phyloP scores from a whole-genome alignment of 2,797 vertebrate genomes.

The Philypnodon macrostomus region DNA sequence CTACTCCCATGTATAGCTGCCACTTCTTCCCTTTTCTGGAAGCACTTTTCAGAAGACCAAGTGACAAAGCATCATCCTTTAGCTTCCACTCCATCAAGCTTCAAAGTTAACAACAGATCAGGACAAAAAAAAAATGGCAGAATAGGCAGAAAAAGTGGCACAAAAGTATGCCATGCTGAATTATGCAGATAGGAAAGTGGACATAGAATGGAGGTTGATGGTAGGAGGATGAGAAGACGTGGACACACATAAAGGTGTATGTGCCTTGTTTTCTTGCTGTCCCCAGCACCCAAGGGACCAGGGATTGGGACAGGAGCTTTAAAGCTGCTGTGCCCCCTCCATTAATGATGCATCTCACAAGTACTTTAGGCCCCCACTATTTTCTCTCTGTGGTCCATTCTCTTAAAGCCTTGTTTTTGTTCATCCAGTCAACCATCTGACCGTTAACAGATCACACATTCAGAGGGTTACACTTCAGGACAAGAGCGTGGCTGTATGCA shows the following conservation, averaged over 20 bases:
- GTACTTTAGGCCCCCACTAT: constrained; percentile 40
- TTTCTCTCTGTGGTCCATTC: constrained; percentile 22
- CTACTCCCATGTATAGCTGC: constrained; percentile 29
- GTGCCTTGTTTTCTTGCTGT: constrained; percentile 61
- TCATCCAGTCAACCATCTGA: constrained; percentile 20
- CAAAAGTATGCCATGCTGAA: constrained; percentile 71
- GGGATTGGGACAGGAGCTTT: constrained; percentile 46
- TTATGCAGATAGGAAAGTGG: constrained; percentile 73
- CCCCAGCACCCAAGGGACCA: constrained; percentile 67
- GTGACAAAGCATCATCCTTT: constrained; percentile 57
- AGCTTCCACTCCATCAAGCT: constrained; percentile 54
- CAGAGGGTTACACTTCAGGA: constrained; percentile 42
- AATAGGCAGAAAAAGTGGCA: constrained; percentile 59
- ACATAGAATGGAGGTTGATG: constrained; percentile 51
- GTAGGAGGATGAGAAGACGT: constrained; percentile 54
- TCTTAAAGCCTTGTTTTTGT: constrained; percentile 24
- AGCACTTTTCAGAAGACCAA: constrained; percentile 57
- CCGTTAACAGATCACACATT: constrained; percentile 53
- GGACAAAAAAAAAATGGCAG: constrained; percentile 51
- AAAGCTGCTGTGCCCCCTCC: constrained; percentile 51
- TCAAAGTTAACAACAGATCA: constrained; percentile 54
- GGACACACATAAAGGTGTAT: constrained; percentile 55
- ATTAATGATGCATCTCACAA: constrained; percentile 75
- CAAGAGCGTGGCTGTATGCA: constrained; percentile 38
- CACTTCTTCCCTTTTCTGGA: constrained; percentile 41